phyloP scores from a whole-genome alignment of 2,113 vertebrate species.

The Sinosuthora webbiana region DNA sequence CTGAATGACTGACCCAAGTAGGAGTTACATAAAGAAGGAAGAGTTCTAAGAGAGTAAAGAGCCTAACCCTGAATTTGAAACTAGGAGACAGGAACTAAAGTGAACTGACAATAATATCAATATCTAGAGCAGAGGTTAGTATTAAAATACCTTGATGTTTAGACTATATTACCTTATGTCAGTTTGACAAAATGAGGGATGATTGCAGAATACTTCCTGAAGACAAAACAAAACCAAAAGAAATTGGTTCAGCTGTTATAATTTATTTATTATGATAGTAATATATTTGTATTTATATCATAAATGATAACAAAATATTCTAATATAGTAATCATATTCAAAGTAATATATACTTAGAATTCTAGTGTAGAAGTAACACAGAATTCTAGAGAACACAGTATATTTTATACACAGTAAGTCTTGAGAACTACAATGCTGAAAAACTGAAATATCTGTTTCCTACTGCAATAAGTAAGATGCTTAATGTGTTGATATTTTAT shows the following conservation, averaged over 20 bases:
- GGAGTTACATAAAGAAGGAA: background rate
- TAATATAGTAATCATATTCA: background rate
- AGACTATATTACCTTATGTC: background rate
- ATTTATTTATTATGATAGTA: background rate
- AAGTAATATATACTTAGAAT: background rate
- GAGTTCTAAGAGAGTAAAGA: background rate
- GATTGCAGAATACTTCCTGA: background rate
- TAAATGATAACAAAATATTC: background rate
- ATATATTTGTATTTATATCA: background rate
- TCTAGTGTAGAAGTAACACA: background rate
- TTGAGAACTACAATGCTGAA: background rate
- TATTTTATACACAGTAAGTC: background rate
- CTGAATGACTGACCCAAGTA: background rate
- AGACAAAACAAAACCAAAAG: background rate
- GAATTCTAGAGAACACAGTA: background rate
- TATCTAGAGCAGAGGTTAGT: background rate
- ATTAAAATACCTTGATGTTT: background rate
- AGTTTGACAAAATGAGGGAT: background rate
- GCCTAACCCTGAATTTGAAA: background rate
- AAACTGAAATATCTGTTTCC: background rate
- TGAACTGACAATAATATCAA: background rate
- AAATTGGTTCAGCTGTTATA: background rate
- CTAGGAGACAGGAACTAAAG: background rate
- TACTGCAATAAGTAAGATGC: background rate
- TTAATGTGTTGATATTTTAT: background rate